Base-by-base conservation (phyloP, 2,888 invertebrate species). In the Alcis repandata region DNA sequence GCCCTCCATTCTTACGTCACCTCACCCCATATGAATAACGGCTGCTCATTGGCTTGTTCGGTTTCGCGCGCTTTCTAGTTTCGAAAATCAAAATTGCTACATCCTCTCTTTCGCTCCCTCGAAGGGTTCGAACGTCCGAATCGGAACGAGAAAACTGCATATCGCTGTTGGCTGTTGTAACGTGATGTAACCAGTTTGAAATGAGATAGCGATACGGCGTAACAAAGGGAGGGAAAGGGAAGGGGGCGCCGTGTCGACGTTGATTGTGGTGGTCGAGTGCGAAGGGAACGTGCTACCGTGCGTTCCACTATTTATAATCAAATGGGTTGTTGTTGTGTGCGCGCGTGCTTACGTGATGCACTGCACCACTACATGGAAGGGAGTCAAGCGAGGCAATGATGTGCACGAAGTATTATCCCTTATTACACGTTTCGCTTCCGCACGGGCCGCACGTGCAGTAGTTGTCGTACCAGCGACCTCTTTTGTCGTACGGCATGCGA, bases 221-320 rank as follows among this genome's bases (percentile, higher is more conserved):
- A 60, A 61, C 62, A 45, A 49, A 48, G 60, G 68, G 89, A 49
- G 76, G 13, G 84, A 90, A 75, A 77, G 80, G 80, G 92, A 88
- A 57, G 71, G 81, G 71, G 70, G 69, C 71, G 70, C 79, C 77
- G 85, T 85, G 82, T 87, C 84, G 83, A 87, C 83, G 89, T 83
- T 90, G 88, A 88, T 90, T 88, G 89, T 89, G 84, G 89, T 86
- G 84, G 88, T 88, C 75, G 85, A 91, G 89, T 90, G 87, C 89
- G 89, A 92, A 92, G 91, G 91, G 91, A 92, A 88, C 91, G 89
- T 90, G 92, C 92, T 92, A 92, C 93, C 88, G 93, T 92, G 92
- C 90, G 92, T 90, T 92, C 88, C 84, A 91, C 92, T 92, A 91
- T 92, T 92, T 92, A 91, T 92, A 92, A 92, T 92, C 89, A 90